A percentile compares a stretch with the other conserved stretches of the same genome.
Conservation (phyloP, 2,888 invertebrate species). For the Cylloceria caligata region DNA sequence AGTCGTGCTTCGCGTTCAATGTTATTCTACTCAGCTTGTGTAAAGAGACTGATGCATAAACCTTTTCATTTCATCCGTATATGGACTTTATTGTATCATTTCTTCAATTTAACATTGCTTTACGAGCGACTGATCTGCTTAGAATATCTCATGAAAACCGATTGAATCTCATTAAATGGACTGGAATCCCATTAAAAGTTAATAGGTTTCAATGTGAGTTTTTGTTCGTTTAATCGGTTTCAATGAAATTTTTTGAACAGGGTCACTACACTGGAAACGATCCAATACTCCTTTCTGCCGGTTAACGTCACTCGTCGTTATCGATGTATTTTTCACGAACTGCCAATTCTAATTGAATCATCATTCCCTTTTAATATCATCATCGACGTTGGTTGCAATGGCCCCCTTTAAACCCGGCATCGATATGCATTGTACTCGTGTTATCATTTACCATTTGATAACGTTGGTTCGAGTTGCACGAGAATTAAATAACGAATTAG, state of each 20-base stretch:
- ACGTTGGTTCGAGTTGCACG: constrained; percentile 1
- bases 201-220: no score
- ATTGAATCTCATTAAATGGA: no score
- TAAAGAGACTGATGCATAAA: constrained; percentile 79
- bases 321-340: constrained; percentile 22
- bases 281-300: no score
- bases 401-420: neutral
- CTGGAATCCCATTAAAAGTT: no score
- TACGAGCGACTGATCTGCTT: constrained; percentile 1
- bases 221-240: no score
- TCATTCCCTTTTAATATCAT: constrained; percentile 2
- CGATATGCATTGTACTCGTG: neutral
- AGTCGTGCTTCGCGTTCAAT: constrained; percentile 72
- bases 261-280: no score
- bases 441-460: constrained; percentile 5
- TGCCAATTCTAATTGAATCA: constrained; percentile 11
- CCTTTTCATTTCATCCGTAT: constrained; percentile 70
- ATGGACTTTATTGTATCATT: constrained; percentile 70
- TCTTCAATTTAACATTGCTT: constrained; percentile 26
- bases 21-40: constrained; percentile 77
- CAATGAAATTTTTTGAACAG: no score
- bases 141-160: no score
- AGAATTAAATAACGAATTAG: constrained; percentile 11
- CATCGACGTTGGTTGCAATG: neutral
- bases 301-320: neutral